These are phyloP conservation scores for Sphaerophoria rueppellii DNA, from an alignment of 2,888 invertebrate species.

Conservation along the genomic window DNA sequence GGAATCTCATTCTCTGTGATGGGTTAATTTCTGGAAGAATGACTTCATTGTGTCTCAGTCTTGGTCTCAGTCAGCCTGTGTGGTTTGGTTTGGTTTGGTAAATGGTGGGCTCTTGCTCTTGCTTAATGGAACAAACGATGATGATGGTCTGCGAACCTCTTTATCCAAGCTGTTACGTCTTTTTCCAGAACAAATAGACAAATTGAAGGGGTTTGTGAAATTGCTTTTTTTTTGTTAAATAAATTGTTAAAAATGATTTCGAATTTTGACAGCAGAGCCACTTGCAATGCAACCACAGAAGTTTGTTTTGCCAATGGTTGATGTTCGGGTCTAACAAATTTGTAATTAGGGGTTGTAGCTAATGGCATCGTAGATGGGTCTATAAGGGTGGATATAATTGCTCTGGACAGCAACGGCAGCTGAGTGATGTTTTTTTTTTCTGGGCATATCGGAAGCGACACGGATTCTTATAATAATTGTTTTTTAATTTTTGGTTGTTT, in stretches of 20 bases:
- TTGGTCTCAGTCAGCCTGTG: not conserved
- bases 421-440: constrained; percentile 41
- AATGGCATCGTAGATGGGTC: constrained; percentile 46
- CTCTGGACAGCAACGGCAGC: constrained; percentile 40
- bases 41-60: constrained; percentile 58
- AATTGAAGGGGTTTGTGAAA: constrained; percentile 37
- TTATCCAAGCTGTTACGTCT: constrained; percentile 66
- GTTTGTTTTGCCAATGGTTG: constrained; percentile 71
- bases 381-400: constrained; percentile 49
- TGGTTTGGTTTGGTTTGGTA: no score
- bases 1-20: constrained; percentile 41
- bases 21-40: constrained; percentile 64
- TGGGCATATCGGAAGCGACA: constrained; percentile 28
- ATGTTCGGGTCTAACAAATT: constrained; percentile 50
- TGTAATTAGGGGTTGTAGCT: constrained; percentile 61
- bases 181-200: constrained; percentile 50
- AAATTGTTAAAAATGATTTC: constrained; percentile 61
- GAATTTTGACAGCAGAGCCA: constrained; percentile 5
- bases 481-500: constrained; percentile 70
- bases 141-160: constrained; percentile 54
- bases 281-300: constrained; percentile 53
- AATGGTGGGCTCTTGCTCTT: not conserved
- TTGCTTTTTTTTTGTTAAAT: constrained; percentile 29
- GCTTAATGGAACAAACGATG: not conserved
- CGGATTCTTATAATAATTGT: constrained; percentile 55